Conservation (phyloP, 2,888 invertebrate genomes). For the Yponomeuta malinellus region DNA sequence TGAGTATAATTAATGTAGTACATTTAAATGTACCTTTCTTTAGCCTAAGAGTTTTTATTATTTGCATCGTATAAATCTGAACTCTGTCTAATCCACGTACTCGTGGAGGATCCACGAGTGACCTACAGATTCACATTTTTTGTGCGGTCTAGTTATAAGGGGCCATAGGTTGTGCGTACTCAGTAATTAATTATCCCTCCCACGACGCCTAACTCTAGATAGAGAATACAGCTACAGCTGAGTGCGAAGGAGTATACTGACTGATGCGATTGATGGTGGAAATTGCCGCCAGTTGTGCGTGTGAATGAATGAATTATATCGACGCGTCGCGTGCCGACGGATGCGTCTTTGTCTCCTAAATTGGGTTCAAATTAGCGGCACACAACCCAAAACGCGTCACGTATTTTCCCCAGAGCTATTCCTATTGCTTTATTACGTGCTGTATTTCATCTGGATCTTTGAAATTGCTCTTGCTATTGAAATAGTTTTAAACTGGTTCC, state of each 20-base stretch:
- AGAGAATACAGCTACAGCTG: neutral
- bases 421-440: neutral
- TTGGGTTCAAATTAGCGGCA: neutral
- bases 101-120: neutral
- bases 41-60: neutral
- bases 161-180: neutral
- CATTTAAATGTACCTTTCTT: no score
- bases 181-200: neutral
- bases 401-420: neutral
- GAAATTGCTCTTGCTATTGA: neutral
- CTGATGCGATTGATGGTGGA: neutral
- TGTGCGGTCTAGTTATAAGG: neutral
- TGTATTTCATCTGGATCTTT: neutral
- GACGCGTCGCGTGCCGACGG: neutral
- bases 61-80: neutral
- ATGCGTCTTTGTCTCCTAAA: neutral
- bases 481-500: neutral
- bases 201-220: neutral
- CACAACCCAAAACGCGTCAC: neutral
- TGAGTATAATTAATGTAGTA: no score
- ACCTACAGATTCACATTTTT: neutral
- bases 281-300: neutral
- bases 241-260: neutral
- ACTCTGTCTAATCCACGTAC: neutral
- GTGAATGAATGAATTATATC: neutral